A percentile compares a stretch with the other conserved stretches of the same genome.
phyloP scores from a whole-genome alignment of 2,113 vertebrate genomes.

The Oncorhynchus gorbuscha region DNA sequence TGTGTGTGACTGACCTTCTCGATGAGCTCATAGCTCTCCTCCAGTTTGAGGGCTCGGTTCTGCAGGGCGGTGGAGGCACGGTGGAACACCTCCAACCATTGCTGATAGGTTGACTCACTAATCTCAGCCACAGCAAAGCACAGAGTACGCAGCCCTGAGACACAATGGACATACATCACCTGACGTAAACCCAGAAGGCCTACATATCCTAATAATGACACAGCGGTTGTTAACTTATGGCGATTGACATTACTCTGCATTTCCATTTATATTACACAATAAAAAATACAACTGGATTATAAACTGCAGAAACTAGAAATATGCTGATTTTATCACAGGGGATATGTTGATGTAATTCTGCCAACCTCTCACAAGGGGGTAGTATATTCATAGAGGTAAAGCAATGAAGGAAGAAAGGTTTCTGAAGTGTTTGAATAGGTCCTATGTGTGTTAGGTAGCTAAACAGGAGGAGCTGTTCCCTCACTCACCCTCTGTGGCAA shows the following conservation, averaged over 20 bases:
- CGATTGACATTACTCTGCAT: too few relatives aligned
- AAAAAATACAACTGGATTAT: too few relatives aligned
- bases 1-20: conserved; percentile 81
- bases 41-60: conserved; percentile 91
- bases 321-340: too few relatives aligned
- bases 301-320: background rate
- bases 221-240: too few relatives aligned
- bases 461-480: conserved; percentile 46
- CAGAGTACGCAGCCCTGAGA: conserved; percentile 88
- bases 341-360: conserved; percentile 10
- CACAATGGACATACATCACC: background rate
- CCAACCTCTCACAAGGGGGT: conserved; percentile 62
- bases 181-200: too few relatives aligned
- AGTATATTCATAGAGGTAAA: conserved; percentile 43
- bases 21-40: conserved; percentile 96
- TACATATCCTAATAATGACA: too few relatives aligned
- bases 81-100: conserved; percentile 85
- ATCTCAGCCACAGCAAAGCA: conserved; percentile 94
- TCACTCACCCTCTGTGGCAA: conserved; percentile 93
- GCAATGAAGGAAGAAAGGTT: background rate
- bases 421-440: background rate
- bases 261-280: background rate
- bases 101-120: conserved; percentile 87
- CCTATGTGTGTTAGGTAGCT: conserved; percentile 10
- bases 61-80: conserved; percentile 88